Conservation (phyloP, 2,113 vertebrate species). For the Seriola aureovittata region DNA sequence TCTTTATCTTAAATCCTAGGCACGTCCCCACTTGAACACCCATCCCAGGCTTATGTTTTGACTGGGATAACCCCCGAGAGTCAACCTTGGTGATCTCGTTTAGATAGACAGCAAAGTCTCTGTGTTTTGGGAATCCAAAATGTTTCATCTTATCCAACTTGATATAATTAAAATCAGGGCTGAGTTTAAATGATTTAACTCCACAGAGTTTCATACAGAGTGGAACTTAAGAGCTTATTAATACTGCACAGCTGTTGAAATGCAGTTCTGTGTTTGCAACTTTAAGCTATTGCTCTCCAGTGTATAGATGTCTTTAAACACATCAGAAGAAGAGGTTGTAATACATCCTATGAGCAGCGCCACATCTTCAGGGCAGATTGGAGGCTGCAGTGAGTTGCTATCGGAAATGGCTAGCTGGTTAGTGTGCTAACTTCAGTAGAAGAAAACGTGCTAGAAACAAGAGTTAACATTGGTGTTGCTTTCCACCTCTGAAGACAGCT, state of each 20-base stretch:
- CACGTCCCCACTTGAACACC: constrained; percentile 65
- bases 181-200: background rate
- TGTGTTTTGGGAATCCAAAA: constrained; percentile 15
- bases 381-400: no score
- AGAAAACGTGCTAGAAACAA: no score
- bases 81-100: constrained; percentile 22
- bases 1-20: constrained; percentile 48
- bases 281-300: no score
- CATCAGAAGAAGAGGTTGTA: background rate
- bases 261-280: background rate
- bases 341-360: no score
- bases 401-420: no score
- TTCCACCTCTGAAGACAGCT: no score
- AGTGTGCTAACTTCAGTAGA: no score
- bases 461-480: no score
- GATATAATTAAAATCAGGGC: background rate
- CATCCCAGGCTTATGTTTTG: constrained; percentile 59
- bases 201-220: background rate
- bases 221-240: background rate
- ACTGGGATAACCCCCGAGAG: constrained; percentile 47
- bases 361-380: no score
- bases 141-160: background rate
- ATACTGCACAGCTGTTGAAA: background rate
- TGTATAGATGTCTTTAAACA: no score
- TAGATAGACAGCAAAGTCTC: constrained; percentile 29